Percentiles rank a stretch among this genome's conserved stretches.
Evolutionary conservation across 2,888 invertebrate species (phyloP).

Genomic region (Cheiracanthium punctorium): DNA sequence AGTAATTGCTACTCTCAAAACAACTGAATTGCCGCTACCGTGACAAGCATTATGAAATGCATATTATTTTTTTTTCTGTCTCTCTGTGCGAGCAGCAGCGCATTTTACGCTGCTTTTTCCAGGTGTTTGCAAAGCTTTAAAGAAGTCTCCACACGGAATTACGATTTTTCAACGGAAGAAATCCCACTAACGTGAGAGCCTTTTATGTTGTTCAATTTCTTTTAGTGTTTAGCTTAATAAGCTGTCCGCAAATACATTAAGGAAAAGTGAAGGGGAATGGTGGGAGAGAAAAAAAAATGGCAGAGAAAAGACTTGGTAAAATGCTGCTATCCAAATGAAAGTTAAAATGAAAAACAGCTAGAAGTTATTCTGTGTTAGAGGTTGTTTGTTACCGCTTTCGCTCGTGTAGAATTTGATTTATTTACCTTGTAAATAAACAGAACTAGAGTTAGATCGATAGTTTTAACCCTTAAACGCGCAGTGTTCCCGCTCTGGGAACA

Average conservation of each 20-base stretch:
- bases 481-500: too few species aligned
- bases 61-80: neutral
- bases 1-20: conserved; percentile 15
- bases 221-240: conserved; percentile 15
- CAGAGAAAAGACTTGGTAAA: neutral
- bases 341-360: neutral
- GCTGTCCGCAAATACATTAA: conserved; percentile 8
- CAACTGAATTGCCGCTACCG: conserved; percentile 7
- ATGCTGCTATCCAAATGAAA: neutral
- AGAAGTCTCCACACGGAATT: conserved; percentile 9
- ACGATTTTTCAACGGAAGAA: conserved; percentile 11
- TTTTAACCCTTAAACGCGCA: too few species aligned
- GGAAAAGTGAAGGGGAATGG: neutral
- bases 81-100: too few species aligned
- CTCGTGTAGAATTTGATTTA: too few species aligned
- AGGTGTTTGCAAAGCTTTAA: conserved; percentile 5
- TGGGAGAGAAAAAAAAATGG: too few species aligned
- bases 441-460: too few species aligned
- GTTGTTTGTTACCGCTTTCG: too few species aligned
- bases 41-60: conserved; percentile 15
- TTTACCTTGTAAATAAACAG: too few species aligned
- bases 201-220: conserved; percentile 1
- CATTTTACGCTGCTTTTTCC: neutral
- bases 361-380: too few species aligned
- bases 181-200: conserved; percentile 10